Percentiles rank a stretch among this genome's conserved stretches.
Conservation (phyloP, 2,888 invertebrate species). For the Aleiodes alternator region DNA sequence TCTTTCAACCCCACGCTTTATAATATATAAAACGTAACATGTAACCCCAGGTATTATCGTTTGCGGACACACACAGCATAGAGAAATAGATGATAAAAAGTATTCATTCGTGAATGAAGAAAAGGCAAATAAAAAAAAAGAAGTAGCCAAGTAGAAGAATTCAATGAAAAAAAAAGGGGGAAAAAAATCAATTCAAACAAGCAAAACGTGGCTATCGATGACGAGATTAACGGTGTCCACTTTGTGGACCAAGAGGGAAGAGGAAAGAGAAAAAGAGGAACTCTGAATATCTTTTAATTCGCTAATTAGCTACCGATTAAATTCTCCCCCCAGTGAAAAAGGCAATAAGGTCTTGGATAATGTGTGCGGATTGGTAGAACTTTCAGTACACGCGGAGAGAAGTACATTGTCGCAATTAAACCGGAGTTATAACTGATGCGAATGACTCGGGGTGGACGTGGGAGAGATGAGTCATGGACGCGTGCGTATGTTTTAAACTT, state of each 20-base stretch:
- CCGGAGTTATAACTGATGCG: constrained; percentile 58
- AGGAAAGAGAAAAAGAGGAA: too few relatives aligned
- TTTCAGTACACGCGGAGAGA: constrained; percentile 39
- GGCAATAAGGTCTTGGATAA: constrained; percentile 1
- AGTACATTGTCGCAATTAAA: constrained; percentile 64
- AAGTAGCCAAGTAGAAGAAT: neutral
- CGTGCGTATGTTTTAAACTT: constrained; percentile 39
- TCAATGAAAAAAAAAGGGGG: neutral
- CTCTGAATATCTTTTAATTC: constrained; percentile 40
- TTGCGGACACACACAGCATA: neutral
- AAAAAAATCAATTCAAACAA: constrained; percentile 32
- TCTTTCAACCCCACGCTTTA: constrained; percentile 21
- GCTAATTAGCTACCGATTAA: constrained; percentile 48
- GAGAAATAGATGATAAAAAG: constrained; percentile 31
- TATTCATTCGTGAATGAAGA: neutral
- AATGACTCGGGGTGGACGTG: constrained; percentile 30
- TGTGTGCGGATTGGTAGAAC: neutral
- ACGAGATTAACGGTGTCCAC: constrained; percentile 50
- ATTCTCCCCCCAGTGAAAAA: constrained; percentile 28
- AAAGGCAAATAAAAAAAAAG: constrained; percentile 18
- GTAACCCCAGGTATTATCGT: neutral
- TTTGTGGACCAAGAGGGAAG: neutral
- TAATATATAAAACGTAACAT: constrained; percentile 23
- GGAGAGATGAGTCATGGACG: constrained; percentile 59
- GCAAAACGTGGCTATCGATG: constrained; percentile 45